Evolutionary conservation across 2,113 vertebrate genomes (phyloP), one percentile per base, ranked within the genome.

Genomic region (Platanista minor): DNA sequence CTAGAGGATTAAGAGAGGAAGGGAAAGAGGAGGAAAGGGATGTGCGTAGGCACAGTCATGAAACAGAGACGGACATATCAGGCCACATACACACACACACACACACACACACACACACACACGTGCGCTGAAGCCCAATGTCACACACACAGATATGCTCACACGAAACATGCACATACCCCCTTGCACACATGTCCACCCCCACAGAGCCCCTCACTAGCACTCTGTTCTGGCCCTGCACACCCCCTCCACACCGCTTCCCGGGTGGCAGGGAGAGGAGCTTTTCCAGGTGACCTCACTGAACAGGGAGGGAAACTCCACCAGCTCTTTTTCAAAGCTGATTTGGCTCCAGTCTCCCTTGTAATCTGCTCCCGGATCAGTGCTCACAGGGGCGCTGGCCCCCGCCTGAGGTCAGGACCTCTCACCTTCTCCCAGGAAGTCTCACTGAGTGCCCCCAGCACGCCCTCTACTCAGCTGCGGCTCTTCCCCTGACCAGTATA

Each of bases 341-440:
- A 29, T 23, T 82, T 39, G 57, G 72, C 86, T 84, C 49, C 64
- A 11, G 36, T 33, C 71, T 67, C 46, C 72, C 81, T 95, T 87
- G 88, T 85, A 84, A 91, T 91, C 77, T 94, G 78, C 81, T 43
- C 96, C 64, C 0, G 2, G 92, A 64, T 92, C 86, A 43, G 57
- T 14, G 83, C 71, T 87, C 66, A 11, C 66, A 52, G 52, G 49
- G 74, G 62, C 1, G 0, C 71, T 52, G 90, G 87, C 72, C 39
- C 20, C 17, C 43, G 71, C 64, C 75, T 1, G 23, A 91, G 95
- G 82, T 61, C 64, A 15, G 54, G 62, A 92, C 92, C 86, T 75
- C 82, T 95, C 46, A 52, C 82, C 88, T 95, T 94, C 96, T 89
- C 90, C 77, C 82, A 94, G 85, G 66, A 96, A 95, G 93, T 88